Percentiles rank a stretch among this genome's conserved stretches.
phyloP scores from a whole-genome alignment of 2,888 invertebrate species.

The Cephus runcator region DNA sequence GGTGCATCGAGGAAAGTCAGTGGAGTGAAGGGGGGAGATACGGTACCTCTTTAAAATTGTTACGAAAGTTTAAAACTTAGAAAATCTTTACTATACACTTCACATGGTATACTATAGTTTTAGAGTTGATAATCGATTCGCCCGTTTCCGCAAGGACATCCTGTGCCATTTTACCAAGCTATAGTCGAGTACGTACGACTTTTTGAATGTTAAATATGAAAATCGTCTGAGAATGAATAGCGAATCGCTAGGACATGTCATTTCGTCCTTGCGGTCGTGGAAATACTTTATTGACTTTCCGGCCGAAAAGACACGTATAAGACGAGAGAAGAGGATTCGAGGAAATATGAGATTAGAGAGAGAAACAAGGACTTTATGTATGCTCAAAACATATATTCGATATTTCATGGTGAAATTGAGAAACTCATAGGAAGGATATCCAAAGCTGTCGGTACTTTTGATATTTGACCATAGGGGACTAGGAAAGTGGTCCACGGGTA shows the following conservation, averaged over 20 bases:
- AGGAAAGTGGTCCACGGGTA: constrained; percentile 32
- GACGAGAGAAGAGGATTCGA: not conserved
- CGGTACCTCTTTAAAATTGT: not conserved
- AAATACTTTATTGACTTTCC: not conserved
- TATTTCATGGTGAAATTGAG: not conserved
- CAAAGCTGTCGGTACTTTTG: constrained; percentile 41
- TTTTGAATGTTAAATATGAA: not conserved
- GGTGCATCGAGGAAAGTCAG: not conserved
- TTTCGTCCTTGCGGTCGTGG: not conserved
- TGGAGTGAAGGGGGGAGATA: not conserved
- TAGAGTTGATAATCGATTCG: constrained; percentile 43
- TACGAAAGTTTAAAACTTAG: constrained; percentile 29
- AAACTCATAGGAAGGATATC: not conserved
- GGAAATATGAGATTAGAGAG: not conserved
- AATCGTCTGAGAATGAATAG: too few species aligned
- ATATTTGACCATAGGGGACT: constrained; percentile 36
- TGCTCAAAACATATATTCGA: not conserved
- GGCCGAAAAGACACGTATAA: not conserved
- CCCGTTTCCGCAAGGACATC: constrained; percentile 23
- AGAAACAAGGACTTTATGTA: not conserved
- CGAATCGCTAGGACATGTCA: not conserved
- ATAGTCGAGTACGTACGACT: not conserved
- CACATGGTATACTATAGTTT: constrained; percentile 32
- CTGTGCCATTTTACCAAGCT: constrained; percentile 11
- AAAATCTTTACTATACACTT: constrained; percentile 26